These are phyloP conservation scores for Cyphomyrmex costatus DNA, from an alignment of 1,140 invertebrate species.

Conservation along the genomic window DNA sequence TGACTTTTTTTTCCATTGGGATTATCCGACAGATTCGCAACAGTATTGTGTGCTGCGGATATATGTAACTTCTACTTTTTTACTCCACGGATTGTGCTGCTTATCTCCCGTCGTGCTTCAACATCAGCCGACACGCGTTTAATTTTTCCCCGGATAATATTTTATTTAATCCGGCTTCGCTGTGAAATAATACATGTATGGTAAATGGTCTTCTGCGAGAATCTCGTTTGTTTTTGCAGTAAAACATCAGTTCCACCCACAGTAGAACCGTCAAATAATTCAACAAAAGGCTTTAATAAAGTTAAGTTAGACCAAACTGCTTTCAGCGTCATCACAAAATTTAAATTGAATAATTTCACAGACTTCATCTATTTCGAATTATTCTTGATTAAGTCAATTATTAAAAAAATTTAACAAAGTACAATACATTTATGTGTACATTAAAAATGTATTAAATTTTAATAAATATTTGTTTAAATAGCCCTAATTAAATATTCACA, in stretches of 20 bases:
- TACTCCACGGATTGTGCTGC: conserved; percentile 47
- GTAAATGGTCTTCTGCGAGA: conserved; percentile 24
- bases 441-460: too few relatives aligned
- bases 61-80: conserved; percentile 60
- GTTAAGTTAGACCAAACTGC: conserved; percentile 40
- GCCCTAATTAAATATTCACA: too few relatives aligned
- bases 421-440: neutral
- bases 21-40: conserved; percentile 60
- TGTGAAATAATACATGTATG: conserved; percentile 42
- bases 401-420: neutral
- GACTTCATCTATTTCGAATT: neutral
- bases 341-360: neutral
- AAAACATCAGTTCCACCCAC: conserved; percentile 13
- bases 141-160: conserved; percentile 62
- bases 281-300: conserved; percentile 33
- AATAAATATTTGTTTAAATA: too few relatives aligned
- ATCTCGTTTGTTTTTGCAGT: conserved; percentile 33
- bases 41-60: conserved; percentile 52
- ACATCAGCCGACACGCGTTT: conserved; percentile 54
- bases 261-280: conserved; percentile 38
- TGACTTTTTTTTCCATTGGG: conserved; percentile 54
- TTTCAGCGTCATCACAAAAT: conserved; percentile 15
- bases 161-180: conserved; percentile 49
- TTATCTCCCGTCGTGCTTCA: conserved; percentile 50
- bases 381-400: conserved; percentile 12